Evolutionary conservation across 2,797 vertebrate species (phyloP), one percentile per base, ranked within the genome.

Genomic region (Bufotes viridis): DNA sequence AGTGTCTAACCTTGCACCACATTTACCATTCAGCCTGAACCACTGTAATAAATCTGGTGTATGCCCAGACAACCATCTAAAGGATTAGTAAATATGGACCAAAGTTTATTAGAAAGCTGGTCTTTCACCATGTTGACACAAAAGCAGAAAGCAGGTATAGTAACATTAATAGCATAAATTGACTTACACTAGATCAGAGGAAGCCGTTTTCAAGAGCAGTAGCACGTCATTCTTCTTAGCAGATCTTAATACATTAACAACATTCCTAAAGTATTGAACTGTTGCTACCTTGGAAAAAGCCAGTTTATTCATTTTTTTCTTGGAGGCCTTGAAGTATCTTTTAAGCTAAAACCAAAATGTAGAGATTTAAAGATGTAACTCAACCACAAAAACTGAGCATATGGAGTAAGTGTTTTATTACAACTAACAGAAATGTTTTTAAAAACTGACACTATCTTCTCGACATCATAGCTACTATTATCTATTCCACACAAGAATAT

Each of bases 211-310:
- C 80, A 95, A 90, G 85, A 94, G 86, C 58, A 91, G 51, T n/a
- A 94, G 89, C 7, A 94, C n/a, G 0, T 94, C 93, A n/a, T 42
- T 90, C 87, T 92, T 93, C 88, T 93, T 92, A 81, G 93, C 82
- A 0, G 86, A 3, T 0, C 72, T 92, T 24, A 95, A 57, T 90
- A 94, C 90, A 58, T 65, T 91, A 78, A 93, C 87, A 67, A 93
- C 55, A 61, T 26, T 91, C 86, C 91, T 92, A 91, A 94, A 94
- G 26, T 24, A 87, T 91, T 88, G 91, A 0, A 60, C 18, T 0
- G 90, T 92, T 0, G 65, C 78, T 0, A 5, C 82, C 78, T 90
- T 91, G 0, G 69, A 90, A 29, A 85, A 0, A 12, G 92, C 91
- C 24, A 22, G 75, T 75, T 76, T 85, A 61, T 83, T 0, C 0